A percentile compares a stretch with the other conserved stretches of the same genome.
Conservation (phyloP, 2,888 invertebrate genomes). For the Himalopsyche anomala region DNA sequence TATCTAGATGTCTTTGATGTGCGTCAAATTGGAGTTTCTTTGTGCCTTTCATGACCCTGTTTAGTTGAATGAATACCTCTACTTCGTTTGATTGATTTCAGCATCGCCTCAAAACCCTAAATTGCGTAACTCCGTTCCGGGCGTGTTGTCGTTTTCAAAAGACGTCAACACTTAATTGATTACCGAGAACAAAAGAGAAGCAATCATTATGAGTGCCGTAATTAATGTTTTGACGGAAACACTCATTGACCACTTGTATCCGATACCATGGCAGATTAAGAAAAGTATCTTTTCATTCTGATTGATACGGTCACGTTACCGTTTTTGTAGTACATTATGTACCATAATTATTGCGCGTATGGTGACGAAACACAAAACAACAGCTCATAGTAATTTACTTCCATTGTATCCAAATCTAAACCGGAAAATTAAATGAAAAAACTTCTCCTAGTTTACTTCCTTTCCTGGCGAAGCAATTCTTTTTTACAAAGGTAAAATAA, state of each 20-base stretch:
- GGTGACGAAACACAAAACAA: no score
- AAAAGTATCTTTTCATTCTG: no score
- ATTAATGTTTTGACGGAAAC: constrained; percentile 17
- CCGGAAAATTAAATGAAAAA: no score
- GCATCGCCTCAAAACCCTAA: neutral
- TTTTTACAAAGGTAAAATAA: no score
- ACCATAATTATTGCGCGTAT: no score
- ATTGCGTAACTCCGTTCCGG: neutral
- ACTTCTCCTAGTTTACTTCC: no score
- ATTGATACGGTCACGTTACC: no score
- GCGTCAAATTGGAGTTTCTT: neutral
- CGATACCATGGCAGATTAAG: neutral
- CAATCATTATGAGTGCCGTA: neutral
- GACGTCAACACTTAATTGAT: constrained; percentile 10
- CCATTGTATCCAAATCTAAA: no score
- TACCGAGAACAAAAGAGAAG: constrained; percentile 1
- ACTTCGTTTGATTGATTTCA: neutral
- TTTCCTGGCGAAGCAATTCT: no score
- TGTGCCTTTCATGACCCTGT: neutral
- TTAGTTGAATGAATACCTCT: neutral
- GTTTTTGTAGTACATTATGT: no score
- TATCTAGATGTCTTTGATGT: neutral
- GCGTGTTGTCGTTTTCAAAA: neutral
- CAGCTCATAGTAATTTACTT: no score
- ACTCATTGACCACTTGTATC: neutral